These are phyloP conservation scores for Melanotaenia duboulayi DNA, from an alignment of 2,113 vertebrate genomes.

Conservation along the genomic window DNA sequence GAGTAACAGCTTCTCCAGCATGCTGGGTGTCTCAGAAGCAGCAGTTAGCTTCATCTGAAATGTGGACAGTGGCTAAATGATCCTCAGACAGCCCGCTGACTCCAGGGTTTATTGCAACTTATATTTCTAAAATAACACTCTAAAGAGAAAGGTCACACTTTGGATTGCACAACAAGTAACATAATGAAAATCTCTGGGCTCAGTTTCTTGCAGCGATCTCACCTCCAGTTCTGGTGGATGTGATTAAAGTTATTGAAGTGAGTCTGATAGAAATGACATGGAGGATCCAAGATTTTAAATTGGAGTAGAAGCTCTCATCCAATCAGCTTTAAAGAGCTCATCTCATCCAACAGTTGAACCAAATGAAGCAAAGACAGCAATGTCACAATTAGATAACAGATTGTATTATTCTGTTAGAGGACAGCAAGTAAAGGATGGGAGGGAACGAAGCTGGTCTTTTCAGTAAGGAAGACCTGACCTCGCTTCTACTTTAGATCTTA, in stretches of 20 bases:
- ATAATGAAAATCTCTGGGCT: background rate
- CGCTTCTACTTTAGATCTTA: conserved; percentile 36
- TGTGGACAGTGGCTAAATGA: conserved; percentile 76
- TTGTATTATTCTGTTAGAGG: conserved; percentile 17
- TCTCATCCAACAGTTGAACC: background rate
- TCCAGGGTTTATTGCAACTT: conserved; percentile 39
- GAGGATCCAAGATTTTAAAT: background rate
- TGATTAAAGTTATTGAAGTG: background rate
- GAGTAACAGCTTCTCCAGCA: conserved; percentile 21
- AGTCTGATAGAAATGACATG: conserved; percentile 8
- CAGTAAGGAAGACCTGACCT: background rate
- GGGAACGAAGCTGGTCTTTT: conserved; percentile 17
- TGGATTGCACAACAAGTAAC: conserved; percentile 6
- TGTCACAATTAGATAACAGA: background rate
- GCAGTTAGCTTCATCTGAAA: conserved; percentile 50
- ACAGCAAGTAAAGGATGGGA: background rate
- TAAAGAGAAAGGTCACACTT: conserved; percentile 9
- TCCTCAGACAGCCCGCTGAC: conserved; percentile 28
- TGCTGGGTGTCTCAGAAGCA: conserved; percentile 37
- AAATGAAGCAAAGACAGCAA: background rate
- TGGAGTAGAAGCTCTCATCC: background rate
- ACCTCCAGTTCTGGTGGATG: background rate
- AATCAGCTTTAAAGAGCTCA: conserved; percentile 1
- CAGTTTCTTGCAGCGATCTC: conserved; percentile 10
- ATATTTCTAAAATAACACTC: conserved; percentile 16